These are phyloP conservation scores for Polietes domitor DNA, from an alignment of 2,888 invertebrate species.

Conservation along the genomic window DNA sequence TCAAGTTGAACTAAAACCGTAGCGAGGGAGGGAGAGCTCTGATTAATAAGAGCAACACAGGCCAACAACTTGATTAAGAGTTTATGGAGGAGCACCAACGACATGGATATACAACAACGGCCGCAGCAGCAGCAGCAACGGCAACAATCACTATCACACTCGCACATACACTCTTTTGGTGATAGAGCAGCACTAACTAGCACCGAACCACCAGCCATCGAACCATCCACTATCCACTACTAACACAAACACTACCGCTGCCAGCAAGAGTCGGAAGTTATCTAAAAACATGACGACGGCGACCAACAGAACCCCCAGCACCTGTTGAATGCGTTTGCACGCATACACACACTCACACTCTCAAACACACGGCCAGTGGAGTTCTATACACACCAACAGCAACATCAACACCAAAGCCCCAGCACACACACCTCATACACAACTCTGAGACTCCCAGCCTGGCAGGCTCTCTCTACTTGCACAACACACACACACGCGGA, in stretches of 20 bases:
- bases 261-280: constrained; percentile 60
- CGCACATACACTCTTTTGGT: background rate
- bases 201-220: background rate
- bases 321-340: constrained; percentile 59
- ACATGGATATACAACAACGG: too few relatives aligned
- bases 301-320: constrained; percentile 49
- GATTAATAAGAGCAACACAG: background rate
- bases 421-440: background rate
- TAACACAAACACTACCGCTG: constrained; percentile 44
- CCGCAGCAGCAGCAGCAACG: background rate
- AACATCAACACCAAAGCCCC: too few relatives aligned
- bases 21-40: background rate
- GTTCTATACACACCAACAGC: background rate
- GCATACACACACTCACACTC: constrained; percentile 1
- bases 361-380: background rate
- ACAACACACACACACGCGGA: too few relatives aligned
- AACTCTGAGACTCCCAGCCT: too few relatives aligned
- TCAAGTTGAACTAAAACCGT: constrained; percentile 46
- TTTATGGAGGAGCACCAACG: background rate
- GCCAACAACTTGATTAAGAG: background rate
- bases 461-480: background rate
- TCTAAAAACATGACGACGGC: constrained; percentile 42
- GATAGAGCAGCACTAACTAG: background rate
- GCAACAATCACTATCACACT: background rate
- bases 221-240: too few relatives aligned